phyloP scores from a whole-genome alignment of 2,113 vertebrate species.

The Toxotes jaculatrix region DNA sequence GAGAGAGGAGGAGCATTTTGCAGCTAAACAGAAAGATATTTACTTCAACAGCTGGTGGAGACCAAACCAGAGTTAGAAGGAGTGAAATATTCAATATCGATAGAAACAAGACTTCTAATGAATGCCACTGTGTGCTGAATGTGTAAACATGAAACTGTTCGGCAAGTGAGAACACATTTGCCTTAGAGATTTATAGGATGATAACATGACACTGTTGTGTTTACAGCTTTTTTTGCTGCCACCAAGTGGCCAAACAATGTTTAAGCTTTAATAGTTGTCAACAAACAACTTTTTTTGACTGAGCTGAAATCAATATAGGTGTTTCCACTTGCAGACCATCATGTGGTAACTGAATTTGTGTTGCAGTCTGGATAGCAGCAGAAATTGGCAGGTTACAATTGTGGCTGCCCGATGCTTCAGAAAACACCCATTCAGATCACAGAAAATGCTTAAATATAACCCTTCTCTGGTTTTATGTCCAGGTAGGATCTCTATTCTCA shows the following conservation, averaged over 20 bases:
- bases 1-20: too few species aligned
- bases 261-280: neutral
- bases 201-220: too few species aligned
- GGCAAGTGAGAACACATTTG: neutral
- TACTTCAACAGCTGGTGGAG: too few species aligned
- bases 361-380: neutral
- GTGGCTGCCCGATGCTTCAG: neutral
- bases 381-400: neutral
- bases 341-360: neutral
- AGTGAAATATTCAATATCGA: neutral
- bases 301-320: neutral
- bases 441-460: neutral
- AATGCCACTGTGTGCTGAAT: too few species aligned
- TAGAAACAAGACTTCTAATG: neutral
- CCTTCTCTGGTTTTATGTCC: neutral
- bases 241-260: too few species aligned
- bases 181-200: neutral
- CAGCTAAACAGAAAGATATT: too few species aligned
- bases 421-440: neutral
- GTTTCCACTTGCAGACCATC: slow-evolving; percentile 8
- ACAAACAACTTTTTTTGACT: neutral
- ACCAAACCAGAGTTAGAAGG: neutral
- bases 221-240: too few species aligned
- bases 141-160: too few species aligned
- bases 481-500: neutral